phyloP scores from a whole-genome alignment of 2,888 invertebrate species.

The Ornithoptera alexandrae region DNA sequence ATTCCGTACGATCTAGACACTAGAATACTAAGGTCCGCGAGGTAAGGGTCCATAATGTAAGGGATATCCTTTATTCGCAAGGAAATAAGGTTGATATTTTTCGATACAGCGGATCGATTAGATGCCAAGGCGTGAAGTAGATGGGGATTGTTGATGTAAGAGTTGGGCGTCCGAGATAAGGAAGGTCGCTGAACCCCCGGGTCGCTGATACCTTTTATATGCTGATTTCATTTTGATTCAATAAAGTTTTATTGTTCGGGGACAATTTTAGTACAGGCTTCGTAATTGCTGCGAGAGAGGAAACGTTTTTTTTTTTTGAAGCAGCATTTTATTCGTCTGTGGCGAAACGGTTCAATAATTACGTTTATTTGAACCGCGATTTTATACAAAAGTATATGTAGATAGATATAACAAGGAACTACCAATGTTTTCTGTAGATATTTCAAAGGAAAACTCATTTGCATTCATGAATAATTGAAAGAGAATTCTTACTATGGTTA shows the following conservation, averaged over 20 bases:
- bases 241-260: slow-evolving; percentile 44
- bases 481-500: background rate
- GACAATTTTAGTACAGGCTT: slow-evolving; percentile 33
- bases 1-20: background rate
- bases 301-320: slow-evolving; percentile 28
- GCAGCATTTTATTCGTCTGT: slow-evolving; percentile 23
- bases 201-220: slow-evolving; percentile 50
- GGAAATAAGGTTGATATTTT: slow-evolving; percentile 50
- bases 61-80: slow-evolving; percentile 45
- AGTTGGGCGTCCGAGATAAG: slow-evolving; percentile 66
- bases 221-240: slow-evolving; percentile 52
- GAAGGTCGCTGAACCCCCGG: slow-evolving; percentile 58
- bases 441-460: background rate
- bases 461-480: slow-evolving; percentile 1
- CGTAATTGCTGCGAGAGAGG: slow-evolving; percentile 39
- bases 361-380: slow-evolving; percentile 1
- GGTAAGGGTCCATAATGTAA: slow-evolving; percentile 26
- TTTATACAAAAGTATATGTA: background rate
- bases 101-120: slow-evolving; percentile 52
- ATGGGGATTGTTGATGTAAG: slow-evolving; percentile 65
- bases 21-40: background rate
- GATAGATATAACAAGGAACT: background rate
- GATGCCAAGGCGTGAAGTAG: slow-evolving; percentile 49
- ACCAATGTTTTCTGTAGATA: background rate
- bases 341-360: slow-evolving; percentile 22